Percentiles rank a stretch among this genome's conserved stretches.
Conservation (phyloP, 2,113 vertebrate species). For the Crotophaga sulcirostris region DNA sequence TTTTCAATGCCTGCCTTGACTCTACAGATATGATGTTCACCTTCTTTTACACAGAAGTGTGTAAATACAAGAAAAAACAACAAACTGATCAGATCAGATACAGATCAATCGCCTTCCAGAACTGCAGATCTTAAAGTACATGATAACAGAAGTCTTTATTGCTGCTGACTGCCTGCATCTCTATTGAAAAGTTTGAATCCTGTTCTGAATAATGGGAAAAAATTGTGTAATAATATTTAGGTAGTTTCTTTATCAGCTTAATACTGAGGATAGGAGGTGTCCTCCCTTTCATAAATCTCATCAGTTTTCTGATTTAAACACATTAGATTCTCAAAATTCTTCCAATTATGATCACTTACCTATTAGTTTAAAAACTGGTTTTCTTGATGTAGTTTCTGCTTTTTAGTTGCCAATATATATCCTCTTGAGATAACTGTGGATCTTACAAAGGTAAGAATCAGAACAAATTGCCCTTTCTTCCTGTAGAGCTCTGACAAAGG, state of each 20-base stretch:
- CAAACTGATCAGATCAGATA: neutral
- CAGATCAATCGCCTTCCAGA: neutral
- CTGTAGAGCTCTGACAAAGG: neutral
- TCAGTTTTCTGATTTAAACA: neutral
- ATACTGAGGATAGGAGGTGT: neutral
- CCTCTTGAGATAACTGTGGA: neutral
- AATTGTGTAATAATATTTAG: neutral
- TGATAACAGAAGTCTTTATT: neutral
- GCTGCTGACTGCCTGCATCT: neutral
- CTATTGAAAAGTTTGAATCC: neutral
- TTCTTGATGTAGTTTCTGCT: neutral
- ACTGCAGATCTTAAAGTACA: neutral
- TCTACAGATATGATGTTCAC: neutral
- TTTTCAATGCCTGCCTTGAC: neutral
- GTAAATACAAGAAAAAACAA: neutral
- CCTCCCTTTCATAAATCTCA: neutral
- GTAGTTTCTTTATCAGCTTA: neutral
- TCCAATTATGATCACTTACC: neutral
- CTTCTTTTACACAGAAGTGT: neutral
- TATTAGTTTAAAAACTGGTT: neutral
- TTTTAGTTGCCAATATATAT: neutral
- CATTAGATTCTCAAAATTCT: neutral
- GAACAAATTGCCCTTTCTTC: neutral
- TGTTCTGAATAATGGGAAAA: neutral
- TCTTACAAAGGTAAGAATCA: neutral